Base-by-base conservation (phyloP, 1,140 invertebrate genomes). In the roundworm (Caenorhabditis elegans) region DNA sequence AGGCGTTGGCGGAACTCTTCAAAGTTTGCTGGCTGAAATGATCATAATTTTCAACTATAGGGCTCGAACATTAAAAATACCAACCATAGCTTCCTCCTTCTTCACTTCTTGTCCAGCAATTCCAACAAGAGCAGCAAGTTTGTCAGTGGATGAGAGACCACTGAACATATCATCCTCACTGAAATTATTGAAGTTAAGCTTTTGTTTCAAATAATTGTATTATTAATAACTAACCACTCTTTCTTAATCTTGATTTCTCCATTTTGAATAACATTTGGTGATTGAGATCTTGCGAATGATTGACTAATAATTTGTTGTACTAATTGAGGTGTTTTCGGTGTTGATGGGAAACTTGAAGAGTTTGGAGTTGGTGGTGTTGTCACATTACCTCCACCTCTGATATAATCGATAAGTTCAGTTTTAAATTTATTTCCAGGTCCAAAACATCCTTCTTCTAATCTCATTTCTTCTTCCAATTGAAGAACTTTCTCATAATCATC, bases 401-500 rank as follows among this genome's bases (percentile, higher is more conserved):
- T 83, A 34, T 49, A 83, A 19, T 83, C 82, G 31, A 83, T 83
- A 2, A 83, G 55, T 49, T 83, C 82, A 0, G 76, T 80, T 19
- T 83, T 83, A 55, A 83, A 82, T 34, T 83, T 83, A 55, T 83
- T 83, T 34, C 28, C 26, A 13, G 82, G 76, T 6, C 79, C 79
- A 53, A 80, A 80, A 31, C 82, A 82, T 47, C 82, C 82, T 47
- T 83, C 82, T 76, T 83, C 82, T 19, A 83, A 46, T 26, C 82
- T 60, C 82, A 83, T 83, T 22, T 83, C 82, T 17, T 83, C 82
- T 55, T 83, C 82, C 22, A 83, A 28, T 24, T 83, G 53, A 11
- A 83, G 77, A n/a, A 83, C 82, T 34, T 82, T 84, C 43, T 78
- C 80, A 39, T 84, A 82, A 36, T 84, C 83, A 28, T 84, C 83